Conservation (phyloP, 2,113 vertebrate species). For the Microtus richardsoni region DNA sequence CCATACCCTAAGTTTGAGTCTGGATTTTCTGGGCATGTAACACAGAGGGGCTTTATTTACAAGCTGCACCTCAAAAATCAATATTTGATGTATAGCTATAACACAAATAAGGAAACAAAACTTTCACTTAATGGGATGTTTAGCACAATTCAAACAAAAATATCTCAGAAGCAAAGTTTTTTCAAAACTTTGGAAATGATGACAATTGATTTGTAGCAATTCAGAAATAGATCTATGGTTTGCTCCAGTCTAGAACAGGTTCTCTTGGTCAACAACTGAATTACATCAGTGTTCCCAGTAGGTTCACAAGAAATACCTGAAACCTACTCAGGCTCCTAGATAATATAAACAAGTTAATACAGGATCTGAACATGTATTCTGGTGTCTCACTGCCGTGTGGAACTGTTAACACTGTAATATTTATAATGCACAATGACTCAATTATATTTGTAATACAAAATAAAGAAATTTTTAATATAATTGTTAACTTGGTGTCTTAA, state of each 20-base stretch:
- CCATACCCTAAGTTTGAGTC: not conserved
- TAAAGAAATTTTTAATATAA: not conserved
- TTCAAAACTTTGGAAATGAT: slow-evolving; percentile 22
- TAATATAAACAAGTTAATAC: not conserved
- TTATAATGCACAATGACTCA: not conserved
- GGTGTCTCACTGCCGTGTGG: not conserved
- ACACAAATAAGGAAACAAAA: not conserved
- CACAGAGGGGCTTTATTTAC: not conserved
- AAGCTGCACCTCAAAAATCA: not conserved
- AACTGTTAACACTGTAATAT: slow-evolving; percentile 15
- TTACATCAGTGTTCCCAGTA: not conserved
- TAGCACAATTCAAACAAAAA: slow-evolving; percentile 14
- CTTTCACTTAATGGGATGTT: not conserved
- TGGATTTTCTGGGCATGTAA: not conserved
- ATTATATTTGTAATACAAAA: not conserved
- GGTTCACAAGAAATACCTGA: not conserved
- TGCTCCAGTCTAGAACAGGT: not conserved
- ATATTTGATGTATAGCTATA: not conserved
- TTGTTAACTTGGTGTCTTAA: not conserved
- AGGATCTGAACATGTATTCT: not conserved
- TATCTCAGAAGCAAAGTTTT: not conserved
- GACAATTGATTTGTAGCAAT: not conserved
- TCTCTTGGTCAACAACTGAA: not conserved
- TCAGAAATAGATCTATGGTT: not conserved
- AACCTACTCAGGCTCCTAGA: not conserved